Percentiles rank a stretch among this genome's conserved stretches.
Evolutionary conservation across 2,113 vertebrate genomes (phyloP).

Genomic region (Alligator mississippiensis): DNA sequence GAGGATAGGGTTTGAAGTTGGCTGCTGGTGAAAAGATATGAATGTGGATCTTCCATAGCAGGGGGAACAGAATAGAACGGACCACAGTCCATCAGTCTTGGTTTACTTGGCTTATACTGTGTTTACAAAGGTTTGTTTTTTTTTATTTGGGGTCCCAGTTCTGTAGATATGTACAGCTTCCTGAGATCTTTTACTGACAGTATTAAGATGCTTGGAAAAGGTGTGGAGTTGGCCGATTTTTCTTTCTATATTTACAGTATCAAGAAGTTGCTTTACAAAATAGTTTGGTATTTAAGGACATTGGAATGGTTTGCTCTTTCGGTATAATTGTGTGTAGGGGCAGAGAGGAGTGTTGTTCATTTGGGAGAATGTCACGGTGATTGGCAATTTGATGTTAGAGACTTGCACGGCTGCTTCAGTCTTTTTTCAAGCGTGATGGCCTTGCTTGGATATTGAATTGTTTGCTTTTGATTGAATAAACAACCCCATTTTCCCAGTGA

Average conservation of each 20-base stretch:
- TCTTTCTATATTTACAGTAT: neutral
- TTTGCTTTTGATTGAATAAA: neutral
- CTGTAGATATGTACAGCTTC: too few species aligned
- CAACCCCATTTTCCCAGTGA: neutral
- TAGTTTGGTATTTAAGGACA: neutral
- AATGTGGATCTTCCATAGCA: neutral
- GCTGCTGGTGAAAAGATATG: neutral
- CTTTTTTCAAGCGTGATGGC: neutral
- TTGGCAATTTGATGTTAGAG: neutral
- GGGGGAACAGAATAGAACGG: rapidly evolving
- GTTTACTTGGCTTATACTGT: neutral
- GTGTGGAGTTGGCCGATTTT: neutral
- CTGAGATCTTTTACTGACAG: too few species aligned
- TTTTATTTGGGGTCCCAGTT: neutral
- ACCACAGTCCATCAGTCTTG: rapidly evolving
- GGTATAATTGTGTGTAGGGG: neutral
- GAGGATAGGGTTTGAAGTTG: neutral
- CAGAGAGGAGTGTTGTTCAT: neutral
- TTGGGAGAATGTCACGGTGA: neutral
- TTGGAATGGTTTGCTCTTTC: neutral
- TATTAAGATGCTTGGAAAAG: neutral
- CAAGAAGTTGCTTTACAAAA: neutral
- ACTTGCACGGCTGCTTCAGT: rapidly evolving
- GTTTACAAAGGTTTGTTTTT: neutral
- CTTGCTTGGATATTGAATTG: neutral